Evolutionary conservation across 2,113 vertebrate genomes (phyloP).

Genomic region (Protobothrops mucrosquamatus): DNA sequence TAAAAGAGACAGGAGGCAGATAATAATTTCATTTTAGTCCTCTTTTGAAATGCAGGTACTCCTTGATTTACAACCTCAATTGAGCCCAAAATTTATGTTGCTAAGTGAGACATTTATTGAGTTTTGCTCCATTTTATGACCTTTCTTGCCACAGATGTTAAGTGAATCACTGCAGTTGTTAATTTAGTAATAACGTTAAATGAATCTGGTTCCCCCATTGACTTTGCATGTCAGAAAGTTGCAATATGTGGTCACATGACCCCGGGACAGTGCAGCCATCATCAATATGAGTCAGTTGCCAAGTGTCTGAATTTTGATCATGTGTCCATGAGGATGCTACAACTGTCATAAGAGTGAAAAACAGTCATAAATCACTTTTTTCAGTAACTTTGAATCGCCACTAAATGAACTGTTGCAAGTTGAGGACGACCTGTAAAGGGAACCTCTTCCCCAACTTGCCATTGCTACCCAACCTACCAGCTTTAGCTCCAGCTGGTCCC

Average conservation of each 20-base stretch:
- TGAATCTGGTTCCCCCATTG: neutral
- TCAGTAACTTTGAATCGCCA: neutral
- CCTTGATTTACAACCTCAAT: too few relatives aligned
- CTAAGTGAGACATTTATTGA: too few relatives aligned
- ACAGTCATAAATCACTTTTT: neutral
- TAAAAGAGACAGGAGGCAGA: neutral
- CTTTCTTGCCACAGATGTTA: neutral
- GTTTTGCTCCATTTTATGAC: neutral
- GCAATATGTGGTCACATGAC: neutral
- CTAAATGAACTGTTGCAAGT: neutral
- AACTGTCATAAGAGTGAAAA: neutral
- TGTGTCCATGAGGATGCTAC: neutral
- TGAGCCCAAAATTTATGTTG: too few relatives aligned
- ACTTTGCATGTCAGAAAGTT: neutral
- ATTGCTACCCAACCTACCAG: neutral
- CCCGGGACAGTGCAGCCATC: neutral
- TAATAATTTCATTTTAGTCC: neutral
- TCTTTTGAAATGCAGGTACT: neutral
- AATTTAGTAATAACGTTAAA: neutral
- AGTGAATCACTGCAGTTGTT: neutral
- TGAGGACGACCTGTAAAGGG: neutral
- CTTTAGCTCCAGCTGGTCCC: constrained; percentile 16
- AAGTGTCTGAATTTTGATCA: neutral
- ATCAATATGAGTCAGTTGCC: neutral
- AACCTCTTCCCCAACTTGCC: neutral